Percentiles rank a stretch among this genome's conserved stretches.
phyloP scores from a whole-genome alignment of 2,797 vertebrate species.

The Trachurus trachurus region DNA sequence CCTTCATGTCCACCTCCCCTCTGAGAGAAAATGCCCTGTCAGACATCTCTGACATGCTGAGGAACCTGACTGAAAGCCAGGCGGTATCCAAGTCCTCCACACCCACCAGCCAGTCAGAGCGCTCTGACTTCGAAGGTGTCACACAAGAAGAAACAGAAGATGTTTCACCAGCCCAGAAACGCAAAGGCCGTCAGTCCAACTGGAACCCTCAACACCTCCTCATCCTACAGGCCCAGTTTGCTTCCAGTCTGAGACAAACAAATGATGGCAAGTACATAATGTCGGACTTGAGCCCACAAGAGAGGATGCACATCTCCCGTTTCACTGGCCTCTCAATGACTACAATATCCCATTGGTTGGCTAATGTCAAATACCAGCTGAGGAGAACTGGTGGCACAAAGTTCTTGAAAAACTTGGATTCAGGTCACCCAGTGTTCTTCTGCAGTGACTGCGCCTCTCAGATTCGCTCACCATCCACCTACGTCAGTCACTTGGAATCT shows the following conservation, averaged over 20 bases:
- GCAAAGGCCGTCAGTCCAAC: conserved; percentile 99
- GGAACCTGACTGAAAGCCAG: conserved; percentile 98
- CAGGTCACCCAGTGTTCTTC: conserved; percentile 98
- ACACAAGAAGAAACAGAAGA: conserved; percentile 96
- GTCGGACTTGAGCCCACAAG: conserved; percentile 99
- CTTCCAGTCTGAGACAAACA: conserved; percentile 96
- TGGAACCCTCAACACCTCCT: conserved; percentile 99
- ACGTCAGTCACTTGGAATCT: conserved; percentile 98
- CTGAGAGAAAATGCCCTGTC: conserved; percentile 98
- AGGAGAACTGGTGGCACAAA: conserved; percentile 99
- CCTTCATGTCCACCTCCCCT: conserved; percentile 97
- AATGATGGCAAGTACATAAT: conserved; percentile 97
- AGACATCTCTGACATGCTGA: conserved; percentile 99
- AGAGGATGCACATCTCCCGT: conserved; percentile 98
- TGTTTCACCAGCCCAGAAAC: conserved; percentile 96
- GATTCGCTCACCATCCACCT: conserved; percentile 98
- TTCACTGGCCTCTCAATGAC: conserved; percentile 99
- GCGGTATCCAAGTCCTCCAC: conserved; percentile 95
- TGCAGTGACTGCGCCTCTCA: conserved; percentile 99
- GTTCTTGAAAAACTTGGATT: conserved; percentile 99
- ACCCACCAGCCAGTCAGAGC: conserved; percentile 96
- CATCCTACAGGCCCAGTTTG: conserved; percentile 98
- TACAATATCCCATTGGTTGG: conserved; percentile 99
- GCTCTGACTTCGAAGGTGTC: conserved; percentile 94
- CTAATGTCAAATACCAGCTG: conserved; percentile 99